Evolutionary conservation across 2,797 vertebrate genomes (phyloP).

Genomic region (Chaetodon trifasciatus): DNA sequence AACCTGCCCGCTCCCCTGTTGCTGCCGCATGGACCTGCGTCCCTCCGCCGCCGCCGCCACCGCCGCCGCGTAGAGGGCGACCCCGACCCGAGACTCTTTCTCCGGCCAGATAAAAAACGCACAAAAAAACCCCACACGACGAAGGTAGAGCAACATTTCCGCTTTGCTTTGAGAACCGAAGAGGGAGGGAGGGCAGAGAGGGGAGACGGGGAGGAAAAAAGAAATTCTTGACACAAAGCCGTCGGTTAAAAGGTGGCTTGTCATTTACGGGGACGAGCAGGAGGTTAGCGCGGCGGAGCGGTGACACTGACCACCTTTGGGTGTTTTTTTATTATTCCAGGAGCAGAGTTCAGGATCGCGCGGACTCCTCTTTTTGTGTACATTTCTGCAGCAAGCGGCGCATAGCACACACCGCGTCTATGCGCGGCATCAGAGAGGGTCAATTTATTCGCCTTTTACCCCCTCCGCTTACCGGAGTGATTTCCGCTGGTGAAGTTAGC

Average conservation of each 20-base stretch:
- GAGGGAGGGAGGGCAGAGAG: constrained; percentile 49
- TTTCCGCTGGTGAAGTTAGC: constrained; percentile 72
- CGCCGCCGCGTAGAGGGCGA: constrained; percentile 86
- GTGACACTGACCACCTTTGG: constrained; percentile 75
- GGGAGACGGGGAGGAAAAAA: constrained; percentile 30
- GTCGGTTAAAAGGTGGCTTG: constrained; percentile 92
- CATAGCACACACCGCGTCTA: constrained; percentile 53
- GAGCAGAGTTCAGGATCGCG: constrained; percentile 73
- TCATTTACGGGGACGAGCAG: constrained; percentile 88
- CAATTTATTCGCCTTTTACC: constrained; percentile 69
- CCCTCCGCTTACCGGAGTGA: constrained; percentile 55
- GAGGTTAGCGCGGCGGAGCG: constrained; percentile 83
- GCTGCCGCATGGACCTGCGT: constrained; percentile 89
- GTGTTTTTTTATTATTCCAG: constrained; percentile 14
- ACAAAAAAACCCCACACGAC: constrained; percentile 54
- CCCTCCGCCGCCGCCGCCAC: constrained; percentile 66
- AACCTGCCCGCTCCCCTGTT: constrained; percentile 68
- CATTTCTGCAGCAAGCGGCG: constrained; percentile 59
- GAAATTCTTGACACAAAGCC: constrained; percentile 91
- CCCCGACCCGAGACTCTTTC: constrained; percentile 86
- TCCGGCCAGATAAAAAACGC: constrained; percentile 81
- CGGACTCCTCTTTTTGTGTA: constrained; percentile 56
- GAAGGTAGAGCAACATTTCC: constrained; percentile 87
- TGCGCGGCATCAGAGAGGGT: constrained; percentile 74
- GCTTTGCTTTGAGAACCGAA: constrained; percentile 78